phyloP scores from a whole-genome alignment of 2,797 vertebrate species.

The Falco naumanni region DNA sequence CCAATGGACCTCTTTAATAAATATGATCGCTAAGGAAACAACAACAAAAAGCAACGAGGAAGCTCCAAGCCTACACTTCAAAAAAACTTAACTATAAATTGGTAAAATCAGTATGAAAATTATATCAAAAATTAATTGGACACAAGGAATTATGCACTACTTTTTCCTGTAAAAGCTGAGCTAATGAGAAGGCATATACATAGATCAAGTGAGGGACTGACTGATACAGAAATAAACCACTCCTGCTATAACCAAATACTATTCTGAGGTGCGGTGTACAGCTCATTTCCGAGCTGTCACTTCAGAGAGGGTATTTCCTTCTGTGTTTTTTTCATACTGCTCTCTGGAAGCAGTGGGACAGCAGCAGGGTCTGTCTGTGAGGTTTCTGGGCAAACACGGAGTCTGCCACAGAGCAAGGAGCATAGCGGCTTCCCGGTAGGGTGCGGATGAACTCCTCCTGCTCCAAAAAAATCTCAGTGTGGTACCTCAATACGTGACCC shows the following conservation, averaged over 20 bases:
- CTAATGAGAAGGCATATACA: not conserved
- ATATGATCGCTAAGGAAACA: not conserved
- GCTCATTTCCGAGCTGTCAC: not conserved
- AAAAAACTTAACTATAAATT: not conserved
- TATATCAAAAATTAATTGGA: not conserved
- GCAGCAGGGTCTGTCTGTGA: not conserved
- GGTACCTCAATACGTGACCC: not conserved
- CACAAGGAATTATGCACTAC: not conserved
- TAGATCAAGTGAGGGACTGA: not conserved
- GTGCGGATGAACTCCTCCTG: not conserved
- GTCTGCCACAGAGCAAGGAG: not conserved
- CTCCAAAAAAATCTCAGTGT: not conserved
- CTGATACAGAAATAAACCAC: not conserved
- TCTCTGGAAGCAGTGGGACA: not conserved
- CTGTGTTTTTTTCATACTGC: not conserved
- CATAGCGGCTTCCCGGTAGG: not conserved
- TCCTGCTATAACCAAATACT: not conserved
- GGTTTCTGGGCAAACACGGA: rapidly evolving
- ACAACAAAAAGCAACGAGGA: not conserved
- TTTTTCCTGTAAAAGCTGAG: not conserved
- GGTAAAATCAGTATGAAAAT: not conserved
- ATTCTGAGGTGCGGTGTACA: not conserved
- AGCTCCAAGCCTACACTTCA: not conserved
- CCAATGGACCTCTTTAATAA: not conserved
- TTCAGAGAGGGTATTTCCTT: not conserved